These are phyloP conservation scores for Alligator sinensis DNA, from an alignment of 2,113 vertebrate species.

Conservation along the genomic window DNA sequence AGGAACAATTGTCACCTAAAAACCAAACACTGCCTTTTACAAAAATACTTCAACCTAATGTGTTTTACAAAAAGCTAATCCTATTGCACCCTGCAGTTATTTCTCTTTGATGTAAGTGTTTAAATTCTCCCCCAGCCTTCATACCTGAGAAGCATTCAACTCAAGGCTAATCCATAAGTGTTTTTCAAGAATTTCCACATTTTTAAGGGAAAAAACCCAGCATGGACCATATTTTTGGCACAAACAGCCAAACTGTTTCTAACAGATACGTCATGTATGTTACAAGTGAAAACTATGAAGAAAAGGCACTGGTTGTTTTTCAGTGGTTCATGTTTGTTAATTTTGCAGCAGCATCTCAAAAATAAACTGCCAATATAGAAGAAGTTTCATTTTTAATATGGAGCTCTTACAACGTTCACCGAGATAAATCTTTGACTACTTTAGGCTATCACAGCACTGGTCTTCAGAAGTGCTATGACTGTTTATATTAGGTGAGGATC, in stretches of 20 bases:
- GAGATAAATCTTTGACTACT: background rate
- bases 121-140: background rate
- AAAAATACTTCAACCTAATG: background rate
- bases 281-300: background rate
- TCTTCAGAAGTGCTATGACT: background rate
- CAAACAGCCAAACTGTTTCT: too few relatives aligned
- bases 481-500: background rate
- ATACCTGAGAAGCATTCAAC: background rate
- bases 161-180: background rate
- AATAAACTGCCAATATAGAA: rapidly evolving
- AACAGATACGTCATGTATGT: background rate
- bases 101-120: background rate
- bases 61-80: background rate
- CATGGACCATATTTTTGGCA: too few relatives aligned
- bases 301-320: background rate
- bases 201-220: background rate
- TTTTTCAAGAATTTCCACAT: background rate
- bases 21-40: background rate
- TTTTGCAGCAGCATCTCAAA: background rate
- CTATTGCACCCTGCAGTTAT: background rate
- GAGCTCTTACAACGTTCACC: background rate
- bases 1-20: background rate
- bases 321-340: background rate
- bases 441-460: background rate
- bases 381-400: background rate